A percentile compares a stretch with the other conserved stretches of the same genome.
phyloP scores from a whole-genome alignment of 2,888 invertebrate genomes.

The Cephus rjabovi region DNA sequence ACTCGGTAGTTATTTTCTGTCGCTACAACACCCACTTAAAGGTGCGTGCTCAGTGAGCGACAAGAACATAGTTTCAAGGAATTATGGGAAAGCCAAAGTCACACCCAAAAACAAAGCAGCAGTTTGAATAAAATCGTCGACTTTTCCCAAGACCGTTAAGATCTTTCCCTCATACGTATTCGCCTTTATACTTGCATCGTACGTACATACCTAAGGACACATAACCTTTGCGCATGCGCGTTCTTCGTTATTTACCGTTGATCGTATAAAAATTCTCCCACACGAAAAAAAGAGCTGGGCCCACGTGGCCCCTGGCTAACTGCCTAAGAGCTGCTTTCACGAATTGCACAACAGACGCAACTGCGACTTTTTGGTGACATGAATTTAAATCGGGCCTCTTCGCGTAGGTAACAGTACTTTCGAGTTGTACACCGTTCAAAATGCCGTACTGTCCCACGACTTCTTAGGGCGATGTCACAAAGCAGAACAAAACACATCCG shows the following conservation, averaged over 20 bases:
- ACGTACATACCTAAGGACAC: not conserved
- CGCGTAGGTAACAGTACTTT: constrained; percentile 35
- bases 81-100: not conserved
- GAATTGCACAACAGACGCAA: constrained; percentile 42
- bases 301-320: constrained; percentile 32
- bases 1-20: not conserved
- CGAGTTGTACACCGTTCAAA: constrained; percentile 14
- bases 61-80: not conserved
- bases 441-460: constrained; percentile 6
- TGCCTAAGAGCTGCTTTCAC: constrained; percentile 48
- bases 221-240: constrained; percentile 10
- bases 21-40: not conserved
- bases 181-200: not conserved
- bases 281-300: constrained; percentile 1
- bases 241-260: constrained; percentile 6
- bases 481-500: not conserved
- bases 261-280: constrained; percentile 10
- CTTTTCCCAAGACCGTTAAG: not conserved
- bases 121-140: not conserved
- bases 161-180: not conserved
- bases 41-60: not conserved
- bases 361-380: constrained; percentile 31
- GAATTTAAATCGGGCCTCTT: constrained; percentile 28
- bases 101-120: not conserved
- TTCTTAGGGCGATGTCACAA: not conserved